Evolutionary conservation across 2,113 vertebrate genomes (phyloP), one percentile per base, ranked within the genome.

Genomic region (Ictalurus furcatus): DNA sequence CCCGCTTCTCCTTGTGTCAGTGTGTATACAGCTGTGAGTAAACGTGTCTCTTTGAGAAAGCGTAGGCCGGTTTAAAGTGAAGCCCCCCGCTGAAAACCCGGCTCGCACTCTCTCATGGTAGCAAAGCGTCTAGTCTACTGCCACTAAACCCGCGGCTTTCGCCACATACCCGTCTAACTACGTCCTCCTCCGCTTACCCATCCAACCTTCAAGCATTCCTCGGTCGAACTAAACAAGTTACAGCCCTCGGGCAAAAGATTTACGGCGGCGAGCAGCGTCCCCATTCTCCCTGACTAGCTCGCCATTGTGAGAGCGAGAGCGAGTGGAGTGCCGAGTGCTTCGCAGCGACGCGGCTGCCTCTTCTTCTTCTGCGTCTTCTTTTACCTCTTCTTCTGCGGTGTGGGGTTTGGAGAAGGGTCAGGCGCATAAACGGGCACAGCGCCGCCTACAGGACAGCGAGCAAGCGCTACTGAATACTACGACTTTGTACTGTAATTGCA

Each of bases 71-170:
- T 88, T 88, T 63, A 74, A 59, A 56, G 88, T 3, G 83, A 71
- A 40, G 48, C 87, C 9, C 17, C 85, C 88, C 90, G 91, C 86
- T 91, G 90, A 87, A 88, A 79, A 58, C 89, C 88, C 85, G 91
- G 90, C 89, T 94, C 93, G 89, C 89, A 71, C 91, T 91, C 92
- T 92, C 92, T 94, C 94, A 92, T 93, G 91, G 90, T 91, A 93
- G 87, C 90, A 92, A 95, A 93, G 87, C 88, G 87, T 82, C 88
- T n/a, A 67, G 85, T 82, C 88, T n/a, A 67, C 90, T 76, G 63
- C 80, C 85, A 76, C 74, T 80, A 40, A 76, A 73, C 88, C 85
- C 52, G n/a, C 82, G 89, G 85, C 79, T 80, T 93, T 54, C 84
- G 67, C 85, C 54, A 76, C 71, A 44, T 63, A 28, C 63, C n/a